Percentiles rank a stretch among this genome's conserved stretches.
Evolutionary conservation across 2,113 vertebrate genomes (phyloP).

Genomic region (Melanerpes aurifrons): DNA sequence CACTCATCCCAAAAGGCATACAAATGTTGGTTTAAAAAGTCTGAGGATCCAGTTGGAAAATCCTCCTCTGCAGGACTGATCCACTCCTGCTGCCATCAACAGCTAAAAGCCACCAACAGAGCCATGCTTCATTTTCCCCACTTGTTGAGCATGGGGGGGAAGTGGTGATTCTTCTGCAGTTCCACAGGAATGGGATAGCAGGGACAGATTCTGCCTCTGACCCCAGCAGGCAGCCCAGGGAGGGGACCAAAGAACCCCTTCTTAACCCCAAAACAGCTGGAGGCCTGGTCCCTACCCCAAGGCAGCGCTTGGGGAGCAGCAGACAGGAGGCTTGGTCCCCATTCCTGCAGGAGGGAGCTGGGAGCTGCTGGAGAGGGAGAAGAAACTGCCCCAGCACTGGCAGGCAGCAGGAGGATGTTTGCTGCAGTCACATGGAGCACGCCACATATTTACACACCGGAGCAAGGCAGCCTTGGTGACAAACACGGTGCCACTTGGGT

Average conservation of each 20-base stretch:
- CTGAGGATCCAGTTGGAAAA: background rate
- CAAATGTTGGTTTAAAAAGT: background rate
- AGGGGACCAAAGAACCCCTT: background rate
- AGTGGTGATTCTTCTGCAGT: fast-evolving
- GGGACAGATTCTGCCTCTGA: background rate
- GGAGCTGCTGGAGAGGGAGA: background rate
- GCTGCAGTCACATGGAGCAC: background rate
- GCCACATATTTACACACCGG: conserved; percentile 25
- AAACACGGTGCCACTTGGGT: conserved; percentile 27
- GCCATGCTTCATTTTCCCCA: background rate
- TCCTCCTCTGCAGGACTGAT: fast-evolving
- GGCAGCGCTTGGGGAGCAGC: background rate
- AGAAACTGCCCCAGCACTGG: background rate
- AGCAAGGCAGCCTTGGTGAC: background rate
- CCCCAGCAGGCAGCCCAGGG: background rate
- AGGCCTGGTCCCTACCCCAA: background rate
- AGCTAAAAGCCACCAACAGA: background rate
- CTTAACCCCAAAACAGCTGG: background rate
- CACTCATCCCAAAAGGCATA: background rate
- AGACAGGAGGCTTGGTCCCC: background rate
- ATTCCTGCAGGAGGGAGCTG: fast-evolving
- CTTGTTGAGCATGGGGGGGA: fast-evolving
- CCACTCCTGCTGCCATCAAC: fast-evolving
- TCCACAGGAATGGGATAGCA: background rate
- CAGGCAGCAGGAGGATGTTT: conserved; percentile 17